Evolutionary conservation across 2,113 vertebrate genomes (phyloP), one percentile per base, ranked within the genome.

Genomic region (Sitta europaea): DNA sequence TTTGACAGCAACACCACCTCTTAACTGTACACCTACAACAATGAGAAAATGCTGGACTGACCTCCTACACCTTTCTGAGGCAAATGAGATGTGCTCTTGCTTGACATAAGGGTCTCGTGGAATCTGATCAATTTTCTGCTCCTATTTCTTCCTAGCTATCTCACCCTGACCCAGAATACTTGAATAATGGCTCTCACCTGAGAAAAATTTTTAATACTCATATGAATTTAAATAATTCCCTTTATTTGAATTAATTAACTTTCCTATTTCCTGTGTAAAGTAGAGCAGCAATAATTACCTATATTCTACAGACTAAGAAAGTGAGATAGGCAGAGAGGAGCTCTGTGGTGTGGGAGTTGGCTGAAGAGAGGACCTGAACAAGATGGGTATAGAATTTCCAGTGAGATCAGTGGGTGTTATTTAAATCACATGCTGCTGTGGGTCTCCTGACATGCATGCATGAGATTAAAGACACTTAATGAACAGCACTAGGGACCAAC

Each of bases 241-340:
- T 85, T 40, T 61, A 48, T 84, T 88, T 82, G 9, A 74, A 78
- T 87, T 96, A 91, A 94, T 80, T 88, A 90, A 86, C 35, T 88
- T 77, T 48, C 31, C 63, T 63, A n/a, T 66, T 90, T 75, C 43
- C 51, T 59, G 11, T 6, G 10, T 74, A 86, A 95, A 93, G 55
- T 71, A 90, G 43, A 92, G 43, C 75, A 86, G 43, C 15, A 48
- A 71, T 86, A 92, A 86, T 91, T 92, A 96, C 62, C 55, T 77
- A 31, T 38, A 43, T 73, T 73, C 40, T 58, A 80, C 38, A 74
- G 76, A 38, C 35, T 47, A 53, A 83, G 63, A 67, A 90, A 93
- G 28, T n/a, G 24, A 72, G 36, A 70, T 0, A 55, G 38, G 53
- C 36, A 88, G 23, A 90, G 24, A 53, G 15, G 20, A 92, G 29